These are phyloP conservation scores for Pseudoatta argentina DNA, from an alignment of 1,140 invertebrate genomes.

Conservation along the genomic window DNA sequence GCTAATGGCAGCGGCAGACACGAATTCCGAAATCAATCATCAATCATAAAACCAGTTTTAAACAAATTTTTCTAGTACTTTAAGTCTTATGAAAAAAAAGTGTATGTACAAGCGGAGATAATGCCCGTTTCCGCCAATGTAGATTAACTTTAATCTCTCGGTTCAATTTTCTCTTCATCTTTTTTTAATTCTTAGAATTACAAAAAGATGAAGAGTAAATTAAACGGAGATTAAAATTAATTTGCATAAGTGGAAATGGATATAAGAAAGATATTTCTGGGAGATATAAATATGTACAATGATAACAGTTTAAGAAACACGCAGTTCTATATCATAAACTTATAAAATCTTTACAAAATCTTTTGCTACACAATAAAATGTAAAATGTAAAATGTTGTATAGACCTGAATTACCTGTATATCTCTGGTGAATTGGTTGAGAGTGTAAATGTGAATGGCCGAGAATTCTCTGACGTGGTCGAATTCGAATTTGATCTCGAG, in stretches of 20 bases:
- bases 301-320: not conserved
- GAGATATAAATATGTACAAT: not conserved
- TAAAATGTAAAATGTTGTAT: not conserved
- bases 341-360: not conserved
- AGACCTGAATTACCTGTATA: constrained; percentile 88
- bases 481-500: constrained; percentile 95
- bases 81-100: not conserved
- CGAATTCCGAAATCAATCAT: not conserved
- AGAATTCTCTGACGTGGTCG: constrained; percentile 95
- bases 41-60: constrained; percentile 14
- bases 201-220: too few species aligned
- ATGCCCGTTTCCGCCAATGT: too few species aligned
- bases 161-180: too few species aligned
- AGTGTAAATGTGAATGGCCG: constrained; percentile 91
- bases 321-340: not conserved
- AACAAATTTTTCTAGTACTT: not conserved
- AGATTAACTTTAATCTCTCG: too few species aligned
- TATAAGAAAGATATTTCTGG: not conserved
- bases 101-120: not conserved
- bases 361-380: not conserved
- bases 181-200: too few species aligned
- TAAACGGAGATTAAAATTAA: too few species aligned
- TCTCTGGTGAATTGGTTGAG: constrained; percentile 93
- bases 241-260: too few species aligned
- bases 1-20: constrained; percentile 9